phyloP scores from a whole-genome alignment of 2,113 vertebrate genomes.

The Spizaetus ornatus region DNA sequence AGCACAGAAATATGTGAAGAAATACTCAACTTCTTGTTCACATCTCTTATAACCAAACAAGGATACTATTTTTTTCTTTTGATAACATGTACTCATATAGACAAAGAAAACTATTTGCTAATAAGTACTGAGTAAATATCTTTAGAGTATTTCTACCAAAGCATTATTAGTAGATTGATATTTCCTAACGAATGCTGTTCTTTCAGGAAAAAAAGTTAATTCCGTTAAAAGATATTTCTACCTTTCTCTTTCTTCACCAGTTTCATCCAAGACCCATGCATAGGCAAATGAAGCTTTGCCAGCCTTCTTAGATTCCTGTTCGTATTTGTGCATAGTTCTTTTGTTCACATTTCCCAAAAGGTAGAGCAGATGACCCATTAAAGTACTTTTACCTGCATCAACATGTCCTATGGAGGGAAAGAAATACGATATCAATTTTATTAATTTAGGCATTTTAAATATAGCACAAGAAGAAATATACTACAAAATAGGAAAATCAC shows the following conservation, averaged over 20 bases:
- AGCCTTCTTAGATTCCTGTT: slow-evolving; percentile 97
- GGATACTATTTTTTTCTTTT: not conserved
- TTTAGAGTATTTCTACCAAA: not conserved
- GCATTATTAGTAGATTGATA: not conserved
- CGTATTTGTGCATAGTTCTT: slow-evolving; percentile 98
- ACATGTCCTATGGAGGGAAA: slow-evolving; percentile 85
- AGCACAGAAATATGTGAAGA: not conserved
- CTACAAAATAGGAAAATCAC: not conserved
- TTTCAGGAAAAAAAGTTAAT: not conserved
- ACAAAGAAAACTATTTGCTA: not conserved
- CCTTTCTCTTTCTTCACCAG: slow-evolving; percentile 97
- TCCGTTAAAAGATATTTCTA: slow-evolving; percentile 51
- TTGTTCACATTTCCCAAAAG: slow-evolving; percentile 96
- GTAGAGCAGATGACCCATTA: slow-evolving; percentile 97
- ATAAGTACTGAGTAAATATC: not conserved
- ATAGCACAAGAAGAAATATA: not conserved
- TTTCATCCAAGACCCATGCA: slow-evolving; percentile 98
- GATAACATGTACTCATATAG: not conserved
- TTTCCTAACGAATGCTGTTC: not conserved
- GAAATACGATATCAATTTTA: not conserved
- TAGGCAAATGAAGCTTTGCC: slow-evolving; percentile 98
- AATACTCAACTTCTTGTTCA: not conserved
- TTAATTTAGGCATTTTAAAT: not conserved
- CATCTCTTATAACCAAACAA: not conserved
- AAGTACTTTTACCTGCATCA: slow-evolving; percentile 97